These are phyloP conservation scores for Incurvaria masculella DNA, from an alignment of 2,888 invertebrate species.

Conservation along the genomic window DNA sequence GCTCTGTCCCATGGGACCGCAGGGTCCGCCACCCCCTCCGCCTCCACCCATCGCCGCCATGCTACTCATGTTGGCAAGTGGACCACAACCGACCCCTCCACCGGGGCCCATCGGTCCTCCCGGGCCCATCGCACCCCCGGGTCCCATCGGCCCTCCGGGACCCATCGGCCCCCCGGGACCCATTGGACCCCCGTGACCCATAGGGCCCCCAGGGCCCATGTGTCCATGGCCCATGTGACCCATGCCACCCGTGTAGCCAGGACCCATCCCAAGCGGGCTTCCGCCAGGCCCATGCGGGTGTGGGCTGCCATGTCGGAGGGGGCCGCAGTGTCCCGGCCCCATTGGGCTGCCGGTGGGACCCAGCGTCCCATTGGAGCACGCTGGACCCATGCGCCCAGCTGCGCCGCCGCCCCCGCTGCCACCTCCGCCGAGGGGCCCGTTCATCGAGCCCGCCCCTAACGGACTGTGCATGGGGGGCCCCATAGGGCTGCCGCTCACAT, in stretches of 20 bases:
- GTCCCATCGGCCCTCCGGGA: conserved; percentile 17
- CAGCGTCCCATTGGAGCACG: conserved; percentile 57
- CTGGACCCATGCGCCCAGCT: conserved; percentile 55
- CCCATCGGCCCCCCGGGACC: conserved; percentile 32
- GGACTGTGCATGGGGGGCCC: conserved; percentile 75
- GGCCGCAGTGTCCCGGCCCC: conserved; percentile 52
- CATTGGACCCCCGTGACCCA: conserved; percentile 58
- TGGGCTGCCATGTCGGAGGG: conserved; percentile 53
- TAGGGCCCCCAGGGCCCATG: conserved; percentile 27
- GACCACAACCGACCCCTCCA: conserved; percentile 52
- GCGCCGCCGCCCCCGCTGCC: conserved; percentile 60
- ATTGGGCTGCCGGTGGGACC: conserved; percentile 50
- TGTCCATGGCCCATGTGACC: conserved; percentile 48
- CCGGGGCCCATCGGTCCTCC: conserved; percentile 52
- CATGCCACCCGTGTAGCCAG: conserved; percentile 53
- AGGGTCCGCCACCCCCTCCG: conserved; percentile 50
- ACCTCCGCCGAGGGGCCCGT: conserved; percentile 55
- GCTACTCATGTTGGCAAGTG: conserved; percentile 51
- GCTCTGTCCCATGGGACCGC: conserved; percentile 58
- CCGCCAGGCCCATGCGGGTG: too few species aligned
- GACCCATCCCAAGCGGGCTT: conserved; percentile 49
- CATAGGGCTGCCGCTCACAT: conserved; percentile 71
- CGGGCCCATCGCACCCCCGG: conserved; percentile 38
- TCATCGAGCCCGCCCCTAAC: conserved; percentile 55
- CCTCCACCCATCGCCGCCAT: conserved; percentile 42